phyloP scores from a whole-genome alignment of 1,140 invertebrate genomes.

The Drosophila asahinai region DNA sequence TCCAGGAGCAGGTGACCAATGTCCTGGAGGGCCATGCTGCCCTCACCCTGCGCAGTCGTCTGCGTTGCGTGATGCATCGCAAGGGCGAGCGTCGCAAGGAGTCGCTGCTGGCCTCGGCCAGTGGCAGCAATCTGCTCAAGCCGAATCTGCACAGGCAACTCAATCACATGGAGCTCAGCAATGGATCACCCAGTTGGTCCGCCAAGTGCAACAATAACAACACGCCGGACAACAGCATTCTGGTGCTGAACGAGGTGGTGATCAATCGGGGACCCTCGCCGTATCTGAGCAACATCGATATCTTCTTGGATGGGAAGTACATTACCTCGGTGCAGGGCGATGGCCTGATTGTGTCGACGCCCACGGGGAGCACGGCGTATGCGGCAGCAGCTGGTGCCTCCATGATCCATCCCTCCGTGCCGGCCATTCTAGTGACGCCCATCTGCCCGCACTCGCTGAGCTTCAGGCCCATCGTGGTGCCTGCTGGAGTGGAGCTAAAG shows the following conservation, averaged over 20 bases:
- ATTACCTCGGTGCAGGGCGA: slow-evolving; percentile 98
- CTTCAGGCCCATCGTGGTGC: slow-evolving; percentile 98
- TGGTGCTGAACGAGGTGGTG: slow-evolving; percentile 97
- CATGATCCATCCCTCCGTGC: slow-evolving; percentile 98
- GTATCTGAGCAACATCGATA: slow-evolving; percentile 97
- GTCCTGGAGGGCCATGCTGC: slow-evolving; percentile 96
- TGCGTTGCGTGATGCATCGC: slow-evolving; percentile 94
- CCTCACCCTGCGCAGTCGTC: slow-evolving; percentile 93
- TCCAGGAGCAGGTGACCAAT: slow-evolving; percentile 96
- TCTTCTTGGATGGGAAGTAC: slow-evolving; percentile 97
- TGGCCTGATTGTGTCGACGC: slow-evolving; percentile 96
- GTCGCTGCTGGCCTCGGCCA: slow-evolving; percentile 43
- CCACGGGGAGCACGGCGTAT: slow-evolving; percentile 98
- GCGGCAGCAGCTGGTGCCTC: slow-evolving; percentile 98
- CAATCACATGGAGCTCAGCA: slow-evolving; percentile 39
- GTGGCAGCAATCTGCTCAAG: slow-evolving; percentile 36
- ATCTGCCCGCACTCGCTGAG: slow-evolving; percentile 98
- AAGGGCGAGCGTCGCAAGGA: slow-evolving; percentile 86
- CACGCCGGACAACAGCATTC: slow-evolving; percentile 63
- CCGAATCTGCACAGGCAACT: slow-evolving; percentile 41
- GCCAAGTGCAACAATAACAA: slow-evolving; percentile 35
- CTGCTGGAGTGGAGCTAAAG: slow-evolving; percentile 97
- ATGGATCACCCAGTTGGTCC: slow-evolving; percentile 18
- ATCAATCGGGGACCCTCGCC: slow-evolving; percentile 97
- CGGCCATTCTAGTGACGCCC: slow-evolving; percentile 98